Base-by-base conservation (phyloP, 1,140 invertebrate genomes). In the Ostrea denselamellosa region DNA sequence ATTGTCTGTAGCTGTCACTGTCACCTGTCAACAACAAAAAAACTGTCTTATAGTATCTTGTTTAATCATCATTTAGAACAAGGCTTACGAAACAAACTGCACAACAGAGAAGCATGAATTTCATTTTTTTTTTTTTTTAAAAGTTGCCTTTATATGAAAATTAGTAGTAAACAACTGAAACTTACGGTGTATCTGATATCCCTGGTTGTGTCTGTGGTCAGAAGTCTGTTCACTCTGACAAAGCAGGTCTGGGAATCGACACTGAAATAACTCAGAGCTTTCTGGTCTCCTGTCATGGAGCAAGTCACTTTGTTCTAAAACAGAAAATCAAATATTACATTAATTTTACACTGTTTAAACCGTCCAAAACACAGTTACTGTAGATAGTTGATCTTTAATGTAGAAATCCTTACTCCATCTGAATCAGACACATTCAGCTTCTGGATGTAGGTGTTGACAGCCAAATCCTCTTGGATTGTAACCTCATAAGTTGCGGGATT, bases 221-320 rank as follows among this genome's bases (percentile, higher is more conserved):
- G 86, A 52, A 86, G 89, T 81, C 91, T 91, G 53, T 84, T 90
- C 44, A 94, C 34, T 22, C 87, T 89, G 10, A 94, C 34, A 10
- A 93, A 89, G 88, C 93, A 94, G 8, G 92, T 91, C 14, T 87
- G 54, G 34, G 87, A 86, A 83, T 93, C 91, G 14, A 94, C 89
- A 19, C 82, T 85, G 88, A 94, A 94, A 87, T 87, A 93, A 62
- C 92, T 91, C 83, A 90, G 85, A 10, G 92, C 91, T 81, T 93
- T 92, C 17, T 83, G 51, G 88, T 92, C 88, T 10, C 92, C 88
- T 82, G 84, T 90, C 71, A 94, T 92, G 5, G 86, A 88, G 83
- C 93, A 94, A 0, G 90, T 91, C 52, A 92, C 65, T 19, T 82
- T 87, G 12, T 25, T 34, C 93, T 93, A 87, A 56, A 90, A 86